Conservation (phyloP, 1,140 invertebrate genomes). For the Drosophila micromelanica region DNA sequence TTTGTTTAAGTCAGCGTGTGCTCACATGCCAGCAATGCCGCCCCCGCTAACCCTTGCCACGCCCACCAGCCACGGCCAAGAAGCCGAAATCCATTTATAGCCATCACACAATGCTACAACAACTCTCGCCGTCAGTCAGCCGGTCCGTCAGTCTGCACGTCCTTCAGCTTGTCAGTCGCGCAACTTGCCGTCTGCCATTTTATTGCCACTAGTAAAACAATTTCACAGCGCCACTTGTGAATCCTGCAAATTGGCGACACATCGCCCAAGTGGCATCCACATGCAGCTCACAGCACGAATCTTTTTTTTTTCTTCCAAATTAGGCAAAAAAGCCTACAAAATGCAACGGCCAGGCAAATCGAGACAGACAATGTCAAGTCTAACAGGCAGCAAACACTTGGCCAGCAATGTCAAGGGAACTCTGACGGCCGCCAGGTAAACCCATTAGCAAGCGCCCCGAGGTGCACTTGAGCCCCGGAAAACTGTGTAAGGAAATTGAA, state of each 20-base stretch:
- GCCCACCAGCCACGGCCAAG: slow-evolving; percentile 8
- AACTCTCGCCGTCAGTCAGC: slow-evolving; percentile 52
- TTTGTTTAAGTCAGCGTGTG: slow-evolving; percentile 73
- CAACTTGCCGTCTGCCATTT: slow-evolving; percentile 27
- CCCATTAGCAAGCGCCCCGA: slow-evolving; percentile 20
- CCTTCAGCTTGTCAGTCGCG: slow-evolving; percentile 28
- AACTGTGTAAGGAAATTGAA: neutral
- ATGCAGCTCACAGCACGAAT: slow-evolving; percentile 4
- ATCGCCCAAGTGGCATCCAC: slow-evolving; percentile 20
- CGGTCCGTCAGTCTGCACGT: slow-evolving; percentile 17
- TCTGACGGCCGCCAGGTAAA: slow-evolving; percentile 7
- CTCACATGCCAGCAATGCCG: slow-evolving; percentile 39
- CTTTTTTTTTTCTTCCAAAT: slow-evolving; percentile 18
- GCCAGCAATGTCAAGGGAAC: slow-evolving; percentile 24
- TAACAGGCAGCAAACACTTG: slow-evolving; percentile 30
- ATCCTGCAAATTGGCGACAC: slow-evolving; percentile 43
- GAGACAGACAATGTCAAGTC: slow-evolving; percentile 46
- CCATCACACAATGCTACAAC: slow-evolving; percentile 59
- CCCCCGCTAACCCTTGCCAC: slow-evolving; percentile 7
- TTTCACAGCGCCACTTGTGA: slow-evolving; percentile 37
- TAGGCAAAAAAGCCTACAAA: slow-evolving; percentile 32
- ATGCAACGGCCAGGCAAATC: slow-evolving; percentile 26
- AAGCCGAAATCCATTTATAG: slow-evolving; percentile 60
- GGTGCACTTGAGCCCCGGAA: slow-evolving; percentile 9
- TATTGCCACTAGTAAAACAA: slow-evolving; percentile 47